A percentile compares a stretch with the other conserved stretches of the same genome.
phyloP scores from a whole-genome alignment of 2,113 vertebrate species.

The Sarotherodon lohbergeri region DNA sequence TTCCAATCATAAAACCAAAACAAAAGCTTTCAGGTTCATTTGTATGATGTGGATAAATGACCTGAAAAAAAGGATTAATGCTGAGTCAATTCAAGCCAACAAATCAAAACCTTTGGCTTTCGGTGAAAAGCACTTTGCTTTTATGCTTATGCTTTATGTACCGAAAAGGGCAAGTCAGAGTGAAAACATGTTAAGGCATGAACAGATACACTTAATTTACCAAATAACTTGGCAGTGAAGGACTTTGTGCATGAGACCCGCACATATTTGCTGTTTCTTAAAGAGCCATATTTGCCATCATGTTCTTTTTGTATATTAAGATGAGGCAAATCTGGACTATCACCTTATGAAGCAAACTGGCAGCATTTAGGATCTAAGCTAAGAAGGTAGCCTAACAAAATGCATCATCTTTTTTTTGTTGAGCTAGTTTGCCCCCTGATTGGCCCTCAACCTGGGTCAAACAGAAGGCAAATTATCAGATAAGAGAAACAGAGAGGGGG shows the following conservation, averaged over 20 bases:
- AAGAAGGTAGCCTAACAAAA: background rate
- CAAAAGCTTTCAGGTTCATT: constrained; percentile 56
- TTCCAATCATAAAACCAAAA: constrained; percentile 53
- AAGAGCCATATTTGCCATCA: background rate
- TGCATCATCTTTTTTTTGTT: background rate
- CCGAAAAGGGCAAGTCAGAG: background rate
- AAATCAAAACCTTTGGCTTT: constrained; percentile 20
- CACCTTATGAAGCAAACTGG: background rate
- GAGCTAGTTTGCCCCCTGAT: constrained; percentile 9
- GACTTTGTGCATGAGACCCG: background rate
- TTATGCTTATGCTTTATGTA: background rate
- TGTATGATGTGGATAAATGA: constrained; percentile 47
- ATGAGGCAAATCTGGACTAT: background rate
- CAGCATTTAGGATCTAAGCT: background rate
- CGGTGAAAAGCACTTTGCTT: background rate
- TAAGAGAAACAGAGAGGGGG: constrained; percentile 7
- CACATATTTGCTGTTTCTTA: background rate
- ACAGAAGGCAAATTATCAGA: constrained; percentile 30
- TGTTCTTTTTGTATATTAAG: background rate
- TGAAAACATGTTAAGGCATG: background rate
- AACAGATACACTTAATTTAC: background rate
- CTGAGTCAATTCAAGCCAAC: constrained; percentile 25
- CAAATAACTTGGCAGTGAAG: background rate
- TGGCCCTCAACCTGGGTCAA: constrained; percentile 5
- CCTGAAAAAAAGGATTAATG: constrained; percentile 33